phyloP scores from a whole-genome alignment of 2,113 vertebrate species.

The Ursus arctos region DNA sequence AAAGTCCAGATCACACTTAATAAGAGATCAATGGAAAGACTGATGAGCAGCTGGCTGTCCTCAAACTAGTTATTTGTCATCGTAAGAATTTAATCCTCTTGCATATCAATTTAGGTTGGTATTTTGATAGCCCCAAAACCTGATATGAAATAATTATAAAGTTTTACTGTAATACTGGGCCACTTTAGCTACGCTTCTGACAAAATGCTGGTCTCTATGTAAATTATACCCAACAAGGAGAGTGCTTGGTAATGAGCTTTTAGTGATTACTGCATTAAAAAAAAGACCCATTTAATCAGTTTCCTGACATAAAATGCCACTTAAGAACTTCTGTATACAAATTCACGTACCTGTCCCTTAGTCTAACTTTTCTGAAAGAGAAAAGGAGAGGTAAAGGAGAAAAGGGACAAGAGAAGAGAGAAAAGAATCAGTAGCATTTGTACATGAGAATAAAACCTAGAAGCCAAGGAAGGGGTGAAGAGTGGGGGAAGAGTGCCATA shows the following conservation, averaged over 20 bases:
- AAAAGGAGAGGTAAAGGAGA: background rate
- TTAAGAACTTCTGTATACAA: background rate
- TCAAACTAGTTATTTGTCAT: background rate
- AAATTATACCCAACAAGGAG: conserved; percentile 55
- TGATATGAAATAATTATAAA: background rate
- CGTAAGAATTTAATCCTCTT: background rate
- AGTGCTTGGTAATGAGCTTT: conserved; percentile 65
- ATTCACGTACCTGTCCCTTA: background rate
- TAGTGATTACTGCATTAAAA: conserved; percentile 9
- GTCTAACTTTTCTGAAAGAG: background rate
- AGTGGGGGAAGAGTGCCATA: too few relatives aligned
- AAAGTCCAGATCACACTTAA: background rate
- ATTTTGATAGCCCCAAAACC: background rate
- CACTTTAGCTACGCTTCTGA: background rate
- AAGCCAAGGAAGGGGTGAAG: background rate
- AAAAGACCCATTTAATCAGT: conserved; percentile 19
- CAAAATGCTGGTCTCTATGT: background rate
- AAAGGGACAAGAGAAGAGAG: background rate
- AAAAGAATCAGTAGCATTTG: background rate
- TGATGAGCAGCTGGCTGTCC: background rate
- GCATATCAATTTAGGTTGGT: background rate
- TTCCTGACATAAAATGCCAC: background rate
- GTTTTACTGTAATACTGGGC: background rate
- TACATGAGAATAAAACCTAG: background rate
- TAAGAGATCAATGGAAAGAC: background rate